A percentile compares a stretch with the other conserved stretches of the same genome.
These are phyloP conservation scores for Nasua narica DNA, from an alignment of 2,797 vertebrate genomes.

Conservation along the genomic window DNA sequence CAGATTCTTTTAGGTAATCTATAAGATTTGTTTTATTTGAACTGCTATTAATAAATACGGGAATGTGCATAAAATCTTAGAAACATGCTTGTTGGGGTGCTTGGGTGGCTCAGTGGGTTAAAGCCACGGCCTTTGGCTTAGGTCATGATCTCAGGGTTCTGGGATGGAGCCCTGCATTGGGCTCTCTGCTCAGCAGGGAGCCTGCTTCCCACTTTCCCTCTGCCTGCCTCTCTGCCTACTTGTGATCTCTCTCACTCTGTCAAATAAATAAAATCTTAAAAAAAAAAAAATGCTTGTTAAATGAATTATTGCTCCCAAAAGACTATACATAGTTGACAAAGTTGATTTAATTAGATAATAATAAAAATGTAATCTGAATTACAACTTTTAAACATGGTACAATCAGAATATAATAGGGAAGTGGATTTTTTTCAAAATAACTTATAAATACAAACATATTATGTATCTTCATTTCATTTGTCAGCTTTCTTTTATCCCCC, in stretches of 20 bases:
- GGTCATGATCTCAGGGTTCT: no score
- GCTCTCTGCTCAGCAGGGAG: no score
- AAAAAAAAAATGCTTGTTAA: background rate
- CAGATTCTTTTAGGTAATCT: background rate
- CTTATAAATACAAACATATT: background rate
- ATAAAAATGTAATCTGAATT: background rate
- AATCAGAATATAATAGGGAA: background rate
- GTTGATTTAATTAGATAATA: background rate
- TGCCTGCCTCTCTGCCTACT: no score
- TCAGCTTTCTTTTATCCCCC: background rate
- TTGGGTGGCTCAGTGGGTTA: no score
- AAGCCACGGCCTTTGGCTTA: no score
- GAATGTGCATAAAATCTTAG: background rate
- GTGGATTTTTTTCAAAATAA: background rate
- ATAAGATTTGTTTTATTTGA: background rate
- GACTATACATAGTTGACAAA: background rate
- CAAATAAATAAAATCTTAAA: background rate
- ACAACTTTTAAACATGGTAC: background rate
- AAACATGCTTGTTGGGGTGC: background rate
- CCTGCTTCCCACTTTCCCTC: no score
- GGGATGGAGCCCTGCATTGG: no score
- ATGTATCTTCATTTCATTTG: background rate
- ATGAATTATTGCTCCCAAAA: background rate
- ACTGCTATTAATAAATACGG: background rate
- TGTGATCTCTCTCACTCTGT: no score